Percentiles rank a stretch among this genome's conserved stretches.
Conservation (phyloP, 2,113 vertebrate genomes). For the Mastomys natalensis region DNA sequence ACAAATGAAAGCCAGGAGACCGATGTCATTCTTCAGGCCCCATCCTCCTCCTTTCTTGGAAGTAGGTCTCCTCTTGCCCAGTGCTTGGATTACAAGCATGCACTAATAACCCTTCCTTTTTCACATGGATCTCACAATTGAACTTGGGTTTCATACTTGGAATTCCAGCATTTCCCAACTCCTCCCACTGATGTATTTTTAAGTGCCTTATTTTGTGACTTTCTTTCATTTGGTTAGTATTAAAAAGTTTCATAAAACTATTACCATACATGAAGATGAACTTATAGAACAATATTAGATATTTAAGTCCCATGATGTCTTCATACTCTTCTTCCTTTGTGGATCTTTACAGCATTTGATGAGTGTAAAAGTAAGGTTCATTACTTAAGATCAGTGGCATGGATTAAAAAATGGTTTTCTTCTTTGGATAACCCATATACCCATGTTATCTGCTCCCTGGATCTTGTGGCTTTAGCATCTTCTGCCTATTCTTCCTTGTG, state of each 20-base stretch:
- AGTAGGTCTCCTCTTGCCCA: too few relatives aligned
- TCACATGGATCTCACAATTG: not conserved
- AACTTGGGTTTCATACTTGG: not conserved
- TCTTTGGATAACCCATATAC: not conserved
- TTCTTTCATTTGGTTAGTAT: not conserved
- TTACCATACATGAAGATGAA: not conserved
- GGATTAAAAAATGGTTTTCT: not conserved
- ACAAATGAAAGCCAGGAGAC: not conserved
- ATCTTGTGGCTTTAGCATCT: too few relatives aligned
- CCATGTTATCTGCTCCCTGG: not conserved
- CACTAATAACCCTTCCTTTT: not conserved
- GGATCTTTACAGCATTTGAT: not conserved
- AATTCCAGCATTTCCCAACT: not conserved
- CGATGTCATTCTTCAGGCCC: not conserved
- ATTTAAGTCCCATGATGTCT: not conserved
- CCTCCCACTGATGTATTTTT: too few relatives aligned
- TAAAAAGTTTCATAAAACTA: not conserved
- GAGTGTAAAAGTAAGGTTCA: not conserved
- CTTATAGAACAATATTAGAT: not conserved
- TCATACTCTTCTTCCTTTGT: not conserved
- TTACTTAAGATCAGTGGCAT: not conserved
- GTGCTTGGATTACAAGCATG: not conserved
- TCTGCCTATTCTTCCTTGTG: not conserved
- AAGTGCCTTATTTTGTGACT: not conserved
- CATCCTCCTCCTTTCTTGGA: too few relatives aligned